These are phyloP conservation scores for Callocephalon fimbriatum DNA, from an alignment of 2,113 vertebrate species.

Conservation along the genomic window DNA sequence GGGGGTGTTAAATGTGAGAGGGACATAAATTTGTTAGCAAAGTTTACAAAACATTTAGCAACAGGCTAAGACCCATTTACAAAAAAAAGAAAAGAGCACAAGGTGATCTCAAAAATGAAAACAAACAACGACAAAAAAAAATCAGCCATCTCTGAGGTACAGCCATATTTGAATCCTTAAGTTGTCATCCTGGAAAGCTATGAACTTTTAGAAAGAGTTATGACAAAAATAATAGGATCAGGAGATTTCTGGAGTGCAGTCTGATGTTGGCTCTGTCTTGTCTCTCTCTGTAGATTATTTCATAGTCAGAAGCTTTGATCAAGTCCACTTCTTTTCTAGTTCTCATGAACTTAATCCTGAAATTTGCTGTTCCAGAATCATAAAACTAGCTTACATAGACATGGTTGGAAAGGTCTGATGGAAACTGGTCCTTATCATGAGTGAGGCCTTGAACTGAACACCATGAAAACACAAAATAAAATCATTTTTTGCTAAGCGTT, in stretches of 20 bases:
- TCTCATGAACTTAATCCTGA: conserved; percentile 21
- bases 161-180: background rate
- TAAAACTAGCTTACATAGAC: background rate
- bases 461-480: background rate
- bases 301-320: background rate
- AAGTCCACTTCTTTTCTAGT: background rate
- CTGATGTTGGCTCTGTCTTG: background rate
- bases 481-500: background rate
- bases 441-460: background rate
- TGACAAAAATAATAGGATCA: background rate
- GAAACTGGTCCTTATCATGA: background rate
- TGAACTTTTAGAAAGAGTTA: background rate
- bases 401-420: background rate
- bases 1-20: background rate
- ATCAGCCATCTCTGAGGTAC: background rate
- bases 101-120: background rate
- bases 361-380: background rate
- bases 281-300: background rate
- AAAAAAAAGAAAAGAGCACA: background rate
- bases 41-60: background rate
- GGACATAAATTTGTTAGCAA: background rate
- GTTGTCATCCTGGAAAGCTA: background rate
- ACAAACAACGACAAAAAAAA: background rate
- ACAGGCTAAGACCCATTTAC: background rate
- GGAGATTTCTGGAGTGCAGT: background rate